These are phyloP conservation scores for Caenorhabditis brenneri DNA, from an alignment of 1,140 invertebrate genomes.

Conservation along the genomic window DNA sequence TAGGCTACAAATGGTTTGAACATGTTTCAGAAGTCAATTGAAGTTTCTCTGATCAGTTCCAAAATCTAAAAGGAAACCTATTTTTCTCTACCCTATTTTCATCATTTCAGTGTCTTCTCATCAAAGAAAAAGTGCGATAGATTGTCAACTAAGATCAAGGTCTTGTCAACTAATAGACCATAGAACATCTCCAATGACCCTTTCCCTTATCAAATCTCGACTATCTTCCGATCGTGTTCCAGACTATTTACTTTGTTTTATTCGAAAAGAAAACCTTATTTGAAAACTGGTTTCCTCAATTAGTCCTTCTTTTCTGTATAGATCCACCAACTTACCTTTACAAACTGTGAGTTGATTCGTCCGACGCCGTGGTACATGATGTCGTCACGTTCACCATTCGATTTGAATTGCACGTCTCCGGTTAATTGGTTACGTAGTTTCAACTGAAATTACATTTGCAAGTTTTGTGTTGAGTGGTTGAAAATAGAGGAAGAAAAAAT, in stretches of 20 bases:
- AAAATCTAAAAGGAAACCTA: not conserved
- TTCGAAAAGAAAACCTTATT: not conserved
- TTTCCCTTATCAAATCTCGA: not conserved
- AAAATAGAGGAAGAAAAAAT: not conserved
- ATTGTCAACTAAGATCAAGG: not conserved
- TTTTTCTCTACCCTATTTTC: not conserved
- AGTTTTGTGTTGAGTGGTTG: not conserved
- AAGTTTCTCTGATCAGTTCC: not conserved
- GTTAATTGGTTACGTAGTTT: conserved; percentile 54
- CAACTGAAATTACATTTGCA: conserved; percentile 39
- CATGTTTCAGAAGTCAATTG: not conserved
- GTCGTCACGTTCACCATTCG: conserved; percentile 54
- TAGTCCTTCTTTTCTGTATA: not conserved
- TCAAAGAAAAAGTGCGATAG: not conserved
- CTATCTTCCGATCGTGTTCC: not conserved
- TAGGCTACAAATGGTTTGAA: not conserved
- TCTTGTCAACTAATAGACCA: not conserved
- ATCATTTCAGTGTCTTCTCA: not conserved
- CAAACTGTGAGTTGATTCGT: conserved; percentile 62
- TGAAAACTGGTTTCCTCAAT: not conserved
- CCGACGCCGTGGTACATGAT: conserved; percentile 59
- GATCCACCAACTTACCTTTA: conserved; percentile 53
- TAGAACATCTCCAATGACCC: not conserved
- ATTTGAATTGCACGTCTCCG: conserved; percentile 55
- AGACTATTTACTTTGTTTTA: not conserved